A percentile compares a stretch with the other conserved stretches of the same genome.
These are phyloP conservation scores for Octomys mimax DNA, from an alignment of 2,797 vertebrate species.

Conservation along the genomic window DNA sequence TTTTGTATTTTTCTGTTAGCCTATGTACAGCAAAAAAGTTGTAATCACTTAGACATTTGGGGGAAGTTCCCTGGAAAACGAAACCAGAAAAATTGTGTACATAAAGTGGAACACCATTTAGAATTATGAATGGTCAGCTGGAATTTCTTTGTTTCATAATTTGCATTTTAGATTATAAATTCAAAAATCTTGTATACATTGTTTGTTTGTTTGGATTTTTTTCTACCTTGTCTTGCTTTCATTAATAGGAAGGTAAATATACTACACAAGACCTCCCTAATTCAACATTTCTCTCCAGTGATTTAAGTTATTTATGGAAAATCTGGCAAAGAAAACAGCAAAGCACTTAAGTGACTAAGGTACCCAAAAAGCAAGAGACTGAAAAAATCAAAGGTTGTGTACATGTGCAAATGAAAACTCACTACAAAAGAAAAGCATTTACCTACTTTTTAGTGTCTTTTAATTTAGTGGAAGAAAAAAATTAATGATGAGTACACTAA, in stretches of 20 bases:
- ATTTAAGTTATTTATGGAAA: background rate
- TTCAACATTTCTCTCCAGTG: conserved; percentile 41
- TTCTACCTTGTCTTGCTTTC: conserved; percentile 26
- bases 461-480: conserved; percentile 26
- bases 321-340: conserved; percentile 11
- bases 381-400: background rate
- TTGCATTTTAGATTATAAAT: conserved; percentile 27
- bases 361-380: background rate
- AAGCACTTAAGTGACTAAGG: background rate
- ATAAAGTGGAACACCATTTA: background rate
- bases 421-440: background rate
- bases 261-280: background rate
- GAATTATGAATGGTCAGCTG: background rate
- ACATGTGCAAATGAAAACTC: background rate
- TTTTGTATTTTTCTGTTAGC: background rate
- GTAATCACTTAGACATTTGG: background rate
- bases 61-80: background rate
- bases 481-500: conserved; percentile 17
- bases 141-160: conserved; percentile 24
- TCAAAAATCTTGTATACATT: background rate
- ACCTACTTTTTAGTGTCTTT: background rate
- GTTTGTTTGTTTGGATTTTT: background rate
- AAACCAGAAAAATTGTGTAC: background rate
- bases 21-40: background rate
- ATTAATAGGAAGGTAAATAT: background rate